A percentile compares a stretch with the other conserved stretches of the same genome.
Conservation (phyloP, 2,888 invertebrate genomes). For the Plagodis pulveraria region DNA sequence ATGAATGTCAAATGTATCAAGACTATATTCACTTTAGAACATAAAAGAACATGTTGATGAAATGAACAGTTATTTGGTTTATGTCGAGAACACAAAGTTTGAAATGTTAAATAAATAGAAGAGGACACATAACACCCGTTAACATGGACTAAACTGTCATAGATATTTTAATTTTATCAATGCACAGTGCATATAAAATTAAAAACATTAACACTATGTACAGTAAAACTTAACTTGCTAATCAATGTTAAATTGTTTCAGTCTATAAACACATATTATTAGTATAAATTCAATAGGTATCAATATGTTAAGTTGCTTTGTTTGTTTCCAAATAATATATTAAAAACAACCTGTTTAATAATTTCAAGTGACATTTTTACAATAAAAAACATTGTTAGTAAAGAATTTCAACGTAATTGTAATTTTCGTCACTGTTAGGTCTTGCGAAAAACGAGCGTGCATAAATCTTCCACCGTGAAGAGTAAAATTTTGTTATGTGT, state of each 20-base stretch:
- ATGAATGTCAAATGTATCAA: constrained; percentile 19
- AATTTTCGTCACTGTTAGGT: too few species aligned
- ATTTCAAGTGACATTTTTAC: too few species aligned
- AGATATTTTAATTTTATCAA: constrained; percentile 11
- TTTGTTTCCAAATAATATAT: background rate
- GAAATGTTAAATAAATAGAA: constrained; percentile 15
- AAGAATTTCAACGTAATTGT: too few species aligned
- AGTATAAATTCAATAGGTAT: constrained; percentile 19
- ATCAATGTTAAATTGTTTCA: constrained; percentile 59
- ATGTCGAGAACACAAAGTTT: constrained; percentile 52
- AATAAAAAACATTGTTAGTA: too few species aligned
- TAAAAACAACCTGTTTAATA: background rate
- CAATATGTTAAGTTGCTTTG: background rate
- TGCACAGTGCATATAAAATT: background rate
- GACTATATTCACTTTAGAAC: too few species aligned
- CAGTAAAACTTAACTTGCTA: constrained; percentile 25
- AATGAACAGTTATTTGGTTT: constrained; percentile 14
- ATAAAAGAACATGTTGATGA: too few species aligned
- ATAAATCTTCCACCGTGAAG: too few species aligned
- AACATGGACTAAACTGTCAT: constrained; percentile 30
- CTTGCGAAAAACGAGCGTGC: too few species aligned
- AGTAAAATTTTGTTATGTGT: too few species aligned
- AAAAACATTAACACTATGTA: constrained; percentile 1
- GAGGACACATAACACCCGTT: constrained; percentile 37
- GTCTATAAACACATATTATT: constrained; percentile 54